Base-by-base conservation (phyloP, 2,888 invertebrate species). In the Gymnosoma rotundatum region DNA sequence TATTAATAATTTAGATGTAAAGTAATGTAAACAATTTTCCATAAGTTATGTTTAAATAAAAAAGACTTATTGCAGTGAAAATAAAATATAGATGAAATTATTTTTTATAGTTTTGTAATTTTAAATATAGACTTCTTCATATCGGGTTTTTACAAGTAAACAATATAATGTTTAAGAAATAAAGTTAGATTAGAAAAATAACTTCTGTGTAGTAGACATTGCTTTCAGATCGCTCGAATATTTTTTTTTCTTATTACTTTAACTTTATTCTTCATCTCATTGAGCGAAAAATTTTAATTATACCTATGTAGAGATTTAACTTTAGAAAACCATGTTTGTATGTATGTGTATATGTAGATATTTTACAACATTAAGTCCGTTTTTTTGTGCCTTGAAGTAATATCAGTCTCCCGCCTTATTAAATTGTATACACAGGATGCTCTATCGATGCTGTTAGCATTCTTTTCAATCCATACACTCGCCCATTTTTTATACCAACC, bases 381-480 rank as follows among this genome's bases (percentile, higher is more conserved):
- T 80, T 67, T n/a, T 72, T 78, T 38, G 25, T 87, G 87, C 88
- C 81, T 86, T 80, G 82, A 82, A 76, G 90, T 89, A 88, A 89
- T 87, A 89, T 89, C 88, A 87, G 88, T 88, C 74, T 61, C 61
- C 61, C 67, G 36, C 36, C 54, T 73, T 52, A 32, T 48, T 32
- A 16, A 20, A 54, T 21, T 73, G 32, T 61, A 54, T 54, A 60
- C 42, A 60, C 32, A 60, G 60, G 50, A 66, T 66, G 42, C 5
- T 79, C 60, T 45, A 36, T 58, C 21, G 18, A 70, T 70, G 63
- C 63, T 72, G n/a, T 69, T 70, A 36, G 50, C 58, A 42, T 48
- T 50, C 8, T 14, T 54, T 69, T 64, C 32, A 4, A 45, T 1
- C 14, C 14, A 42, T 21, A 20, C 5, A 21, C 48, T 48, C 48